These are phyloP conservation scores for Labia minor DNA, from an alignment of 2,888 invertebrate species.

Conservation along the genomic window DNA sequence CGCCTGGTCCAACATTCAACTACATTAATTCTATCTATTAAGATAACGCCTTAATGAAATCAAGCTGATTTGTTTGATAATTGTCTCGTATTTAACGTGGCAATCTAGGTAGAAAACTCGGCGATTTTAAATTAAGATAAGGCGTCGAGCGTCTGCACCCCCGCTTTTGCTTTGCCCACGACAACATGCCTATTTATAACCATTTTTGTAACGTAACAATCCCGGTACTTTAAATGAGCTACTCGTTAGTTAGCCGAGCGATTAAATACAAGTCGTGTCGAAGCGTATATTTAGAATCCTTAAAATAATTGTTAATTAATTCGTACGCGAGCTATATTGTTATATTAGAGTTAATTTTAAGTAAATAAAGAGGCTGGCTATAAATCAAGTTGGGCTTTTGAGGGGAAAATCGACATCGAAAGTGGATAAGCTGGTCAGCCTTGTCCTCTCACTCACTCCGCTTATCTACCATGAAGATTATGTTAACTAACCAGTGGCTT, in stretches of 20 bases:
- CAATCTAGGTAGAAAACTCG: not conserved
- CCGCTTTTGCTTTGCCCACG: not conserved
- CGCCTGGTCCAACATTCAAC: not conserved
- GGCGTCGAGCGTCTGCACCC: not conserved
- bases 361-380: not conserved
- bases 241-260: not conserved
- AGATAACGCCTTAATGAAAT: slow-evolving; percentile 13
- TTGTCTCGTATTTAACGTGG: slow-evolving; percentile 13
- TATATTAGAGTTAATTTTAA: slow-evolving; percentile 8
- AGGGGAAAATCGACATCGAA: not conserved
- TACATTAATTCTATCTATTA: slow-evolving; percentile 5
- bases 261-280: not conserved
- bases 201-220: slow-evolving; percentile 13
- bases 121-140: slow-evolving; percentile 13
- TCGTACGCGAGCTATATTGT: not conserved
- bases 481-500: not conserved
- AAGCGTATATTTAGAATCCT: not conserved
- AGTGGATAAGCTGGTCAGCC: not conserved
- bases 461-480: not conserved
- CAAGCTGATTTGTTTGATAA: slow-evolving; percentile 9
- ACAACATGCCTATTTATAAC: slow-evolving; percentile 13
- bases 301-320: slow-evolving; percentile 3
- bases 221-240: not conserved
- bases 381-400: not conserved
- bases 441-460: not conserved